Conservation (phyloP, 2,888 invertebrate species). For the Cheilosia grossa region DNA sequence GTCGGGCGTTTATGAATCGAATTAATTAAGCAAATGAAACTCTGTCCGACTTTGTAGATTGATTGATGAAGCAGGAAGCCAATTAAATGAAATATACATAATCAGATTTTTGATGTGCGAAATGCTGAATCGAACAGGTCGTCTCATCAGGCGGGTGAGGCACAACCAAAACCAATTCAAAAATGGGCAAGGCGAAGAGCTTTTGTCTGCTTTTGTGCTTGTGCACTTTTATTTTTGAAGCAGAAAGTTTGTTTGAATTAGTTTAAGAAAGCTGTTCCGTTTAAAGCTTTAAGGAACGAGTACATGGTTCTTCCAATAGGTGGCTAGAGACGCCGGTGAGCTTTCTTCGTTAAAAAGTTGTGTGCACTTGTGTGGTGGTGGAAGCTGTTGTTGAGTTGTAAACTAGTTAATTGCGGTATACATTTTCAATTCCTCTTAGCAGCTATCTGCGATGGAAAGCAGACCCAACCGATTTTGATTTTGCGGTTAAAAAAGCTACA, state of each 20-base stretch:
- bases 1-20: constrained; percentile 34
- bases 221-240: not conserved
- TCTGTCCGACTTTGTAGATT: not conserved
- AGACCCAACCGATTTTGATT: no score
- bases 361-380: no score
- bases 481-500: no score
- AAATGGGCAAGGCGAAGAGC: not conserved
- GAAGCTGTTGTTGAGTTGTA: no score
- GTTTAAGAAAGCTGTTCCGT: not conserved
- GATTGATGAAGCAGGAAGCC: constrained; percentile 4
- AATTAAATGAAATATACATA: constrained; percentile 8
- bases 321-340: not conserved
- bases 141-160: no score
- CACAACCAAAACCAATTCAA: no score
- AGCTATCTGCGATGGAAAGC: no score
- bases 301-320: not conserved
- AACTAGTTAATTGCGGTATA: no score
- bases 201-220: not conserved
- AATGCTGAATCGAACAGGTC: no score
- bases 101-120: no score
- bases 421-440: no score
- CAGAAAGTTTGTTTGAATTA: not conserved
- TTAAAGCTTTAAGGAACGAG: not conserved
- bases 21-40: constrained; percentile 52
- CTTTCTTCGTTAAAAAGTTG: constrained; percentile 26